Conservation (phyloP, 64 coral and sea anemone genomes). For the Pocillopora damicornis region DNA sequence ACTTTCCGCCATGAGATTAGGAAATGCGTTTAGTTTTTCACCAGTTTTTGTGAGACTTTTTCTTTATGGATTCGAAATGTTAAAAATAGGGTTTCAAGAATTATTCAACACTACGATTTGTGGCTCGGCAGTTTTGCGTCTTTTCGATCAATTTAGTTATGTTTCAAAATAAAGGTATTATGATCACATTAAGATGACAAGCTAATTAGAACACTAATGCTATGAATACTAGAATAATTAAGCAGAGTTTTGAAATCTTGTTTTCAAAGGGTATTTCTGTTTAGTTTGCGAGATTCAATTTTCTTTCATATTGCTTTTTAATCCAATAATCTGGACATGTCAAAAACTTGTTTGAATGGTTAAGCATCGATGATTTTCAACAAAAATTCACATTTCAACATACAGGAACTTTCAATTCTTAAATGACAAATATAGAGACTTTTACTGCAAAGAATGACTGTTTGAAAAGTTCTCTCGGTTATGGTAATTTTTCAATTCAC, state of each 20-base stretch:
- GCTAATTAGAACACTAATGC: constrained; percentile 33
- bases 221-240: constrained; percentile 35
- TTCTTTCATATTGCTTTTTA: constrained; percentile 38
- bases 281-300: constrained; percentile 45
- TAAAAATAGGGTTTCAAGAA: neutral
- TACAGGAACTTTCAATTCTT: neutral
- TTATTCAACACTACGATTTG: neutral
- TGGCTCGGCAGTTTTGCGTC: neutral
- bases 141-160: constrained; percentile 3
- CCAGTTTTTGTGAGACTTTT: neutral
- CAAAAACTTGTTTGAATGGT: constrained; percentile 21
- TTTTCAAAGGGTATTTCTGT: constrained; percentile 36
- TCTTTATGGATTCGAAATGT: neutral
- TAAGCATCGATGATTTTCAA: neutral
- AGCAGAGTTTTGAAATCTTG: constrained; percentile 45
- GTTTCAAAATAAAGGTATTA: constrained; percentile 32
- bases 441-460: neutral
- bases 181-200: constrained; percentile 15
- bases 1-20: neutral
- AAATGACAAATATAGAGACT: neutral
- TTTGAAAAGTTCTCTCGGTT: neutral
- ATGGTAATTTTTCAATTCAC: neutral
- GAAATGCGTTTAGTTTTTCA: neutral
- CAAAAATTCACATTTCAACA: neutral
- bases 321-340: constrained; percentile 32